phyloP scores from a whole-genome alignment of 2,888 invertebrate genomes.

The Sialis lutaria region DNA sequence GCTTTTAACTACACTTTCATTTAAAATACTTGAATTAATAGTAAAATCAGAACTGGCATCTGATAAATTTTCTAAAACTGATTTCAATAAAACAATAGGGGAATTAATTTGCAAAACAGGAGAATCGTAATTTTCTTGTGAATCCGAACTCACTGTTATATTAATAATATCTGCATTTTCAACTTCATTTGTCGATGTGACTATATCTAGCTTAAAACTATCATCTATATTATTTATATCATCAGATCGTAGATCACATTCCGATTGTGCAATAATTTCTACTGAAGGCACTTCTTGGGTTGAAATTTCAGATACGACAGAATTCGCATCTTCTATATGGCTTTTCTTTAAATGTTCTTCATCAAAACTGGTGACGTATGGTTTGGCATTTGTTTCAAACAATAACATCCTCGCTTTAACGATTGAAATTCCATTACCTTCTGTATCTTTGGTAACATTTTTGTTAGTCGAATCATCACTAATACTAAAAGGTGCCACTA shows the following conservation, averaged over 20 bases:
- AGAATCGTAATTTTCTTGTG: too few relatives aligned
- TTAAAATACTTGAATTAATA: too few relatives aligned
- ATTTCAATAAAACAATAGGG: too few relatives aligned
- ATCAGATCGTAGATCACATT: not conserved
- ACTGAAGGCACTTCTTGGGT: not conserved
- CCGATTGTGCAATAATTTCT: not conserved
- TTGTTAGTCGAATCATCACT: slow-evolving; percentile 14
- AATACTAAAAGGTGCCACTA: slow-evolving; percentile 8
- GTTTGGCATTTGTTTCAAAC: slow-evolving; percentile 18
- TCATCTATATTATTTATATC: not conserved
- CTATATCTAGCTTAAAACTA: not conserved
- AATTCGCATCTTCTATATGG: not conserved
- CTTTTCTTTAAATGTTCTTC: not conserved
- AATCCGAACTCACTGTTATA: not conserved
- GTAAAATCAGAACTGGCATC: slow-evolving; percentile 10
- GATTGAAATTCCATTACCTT: slow-evolving; percentile 15
- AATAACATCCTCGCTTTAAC: slow-evolving; percentile 25
- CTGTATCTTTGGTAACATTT: slow-evolving; percentile 25
- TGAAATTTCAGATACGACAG: not conserved
- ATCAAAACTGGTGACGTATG: too few relatives aligned
- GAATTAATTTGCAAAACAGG: too few relatives aligned
- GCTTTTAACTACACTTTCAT: too few relatives aligned
- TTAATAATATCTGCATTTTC: slow-evolving; percentile 4
- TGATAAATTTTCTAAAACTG: slow-evolving; percentile 6
- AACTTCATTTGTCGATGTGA: not conserved